Base-by-base conservation (phyloP, 2,888 invertebrate genomes). In the Cyrtodaria siliqua region DNA sequence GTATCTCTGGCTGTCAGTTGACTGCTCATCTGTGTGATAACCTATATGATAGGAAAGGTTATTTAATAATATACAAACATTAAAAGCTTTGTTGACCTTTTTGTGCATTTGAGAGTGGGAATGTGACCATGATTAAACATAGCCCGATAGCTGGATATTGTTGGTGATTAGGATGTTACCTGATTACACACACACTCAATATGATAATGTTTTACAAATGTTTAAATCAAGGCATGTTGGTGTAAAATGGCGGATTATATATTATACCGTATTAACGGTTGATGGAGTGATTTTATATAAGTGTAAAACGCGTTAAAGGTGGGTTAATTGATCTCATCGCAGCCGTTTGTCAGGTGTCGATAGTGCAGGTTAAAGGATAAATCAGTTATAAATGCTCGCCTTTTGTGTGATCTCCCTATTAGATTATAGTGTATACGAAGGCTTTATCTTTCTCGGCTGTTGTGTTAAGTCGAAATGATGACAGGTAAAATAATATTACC, bases 41-140 rank as follows among this genome's bases (percentile, higher is more conserved):
- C 73, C 73, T 62, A 56, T 57, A 26, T n/a, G 23, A 57, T 67
- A 55, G 40, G 53, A 66, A 61, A 61, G 67, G 56, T 73, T 53
- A 29, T 56, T 68, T 62, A 66, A 72, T 66, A 72, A 67, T 77
- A 59, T 72, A 64, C 67, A 78, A 73, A 78, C 69, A 72, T 78
- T 68, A 68, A 59, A 78, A 60, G 63, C 69, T 60, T 64, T 64
- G 61, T 55, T 72, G 78, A 78, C 78, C 74, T 68, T 69, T n/a
- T 49, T 64, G 38, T 62, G 29, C 50, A 71, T 52, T 68, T 60
- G 68, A 73, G 64, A 53, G 59, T 55, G 59, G 72, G 42, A 29
- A 56, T 56, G 56, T 33, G 18, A 33, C 12, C 18, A 38, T 56
- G 56, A 56, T 56, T 56, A 56, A 56, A 40, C 18, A 20, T 12